Evolutionary conservation across 2,113 vertebrate species (phyloP).

Genomic region (Candoia aspera): DNA sequence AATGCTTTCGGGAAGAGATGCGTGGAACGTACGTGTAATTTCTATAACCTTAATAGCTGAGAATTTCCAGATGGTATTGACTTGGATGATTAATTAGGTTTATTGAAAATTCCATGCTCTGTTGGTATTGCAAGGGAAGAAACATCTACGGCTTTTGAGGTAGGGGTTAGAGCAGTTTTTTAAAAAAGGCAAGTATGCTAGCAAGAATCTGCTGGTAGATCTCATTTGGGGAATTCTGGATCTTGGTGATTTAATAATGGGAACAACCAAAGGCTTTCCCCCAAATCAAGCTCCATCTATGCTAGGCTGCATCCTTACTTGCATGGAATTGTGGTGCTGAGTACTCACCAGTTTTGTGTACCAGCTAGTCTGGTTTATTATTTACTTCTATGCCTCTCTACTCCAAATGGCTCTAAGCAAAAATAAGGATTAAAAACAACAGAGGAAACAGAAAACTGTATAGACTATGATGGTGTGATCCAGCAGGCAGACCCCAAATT

Average conservation of each 20-base stretch:
- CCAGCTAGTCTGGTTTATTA: neutral
- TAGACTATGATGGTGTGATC: no score
- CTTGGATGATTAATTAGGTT: neutral
- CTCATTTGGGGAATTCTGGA: neutral
- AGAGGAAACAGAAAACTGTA: no score
- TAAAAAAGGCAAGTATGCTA: neutral
- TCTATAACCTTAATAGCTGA: neutral
- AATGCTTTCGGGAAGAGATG: neutral
- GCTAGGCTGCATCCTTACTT: neutral
- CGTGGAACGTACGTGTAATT: neutral
- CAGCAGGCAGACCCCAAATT: no score
- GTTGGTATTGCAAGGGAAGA: neutral
- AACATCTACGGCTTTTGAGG: neutral
- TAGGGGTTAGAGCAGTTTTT: neutral
- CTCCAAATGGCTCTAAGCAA: no score
- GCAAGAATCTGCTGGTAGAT: neutral
- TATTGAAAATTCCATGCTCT: neutral
- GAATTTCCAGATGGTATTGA: neutral
- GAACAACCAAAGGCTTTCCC: neutral
- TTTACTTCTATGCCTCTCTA: no score
- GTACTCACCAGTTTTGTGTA: neutral
- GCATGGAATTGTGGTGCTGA: neutral
- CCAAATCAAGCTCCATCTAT: no score
- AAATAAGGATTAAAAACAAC: no score
- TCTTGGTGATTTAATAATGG: neutral